Conservation (phyloP, 2,888 invertebrate species). For the Cephus sareptanus region DNA sequence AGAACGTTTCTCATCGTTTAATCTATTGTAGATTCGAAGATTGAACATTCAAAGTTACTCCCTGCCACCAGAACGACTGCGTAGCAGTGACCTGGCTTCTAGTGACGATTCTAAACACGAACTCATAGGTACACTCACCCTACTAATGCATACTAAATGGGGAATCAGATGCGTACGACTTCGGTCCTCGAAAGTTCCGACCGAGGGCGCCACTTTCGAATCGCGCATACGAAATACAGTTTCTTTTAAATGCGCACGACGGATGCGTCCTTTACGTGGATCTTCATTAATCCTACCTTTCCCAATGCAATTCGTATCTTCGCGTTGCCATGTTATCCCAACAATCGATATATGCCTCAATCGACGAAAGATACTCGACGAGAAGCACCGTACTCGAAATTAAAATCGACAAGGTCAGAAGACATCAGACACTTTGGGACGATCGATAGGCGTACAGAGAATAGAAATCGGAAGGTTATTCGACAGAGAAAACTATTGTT, state of each 20-base stretch:
- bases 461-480: conserved; percentile 50
- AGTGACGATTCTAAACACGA: neutral
- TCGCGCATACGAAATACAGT: neutral
- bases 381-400: neutral
- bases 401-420: neutral
- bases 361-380: neutral
- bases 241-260: neutral
- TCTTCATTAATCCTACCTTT: neutral
- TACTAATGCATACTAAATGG: neutral
- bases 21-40: neutral
- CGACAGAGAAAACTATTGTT: conserved; percentile 57
- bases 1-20: neutral
- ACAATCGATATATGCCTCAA: neutral
- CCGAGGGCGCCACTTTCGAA: neutral
- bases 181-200: neutral
- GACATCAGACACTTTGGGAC: conserved; percentile 17
- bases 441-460: conserved; percentile 43
- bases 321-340: neutral
- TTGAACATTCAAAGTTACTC: neutral
- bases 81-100: neutral
- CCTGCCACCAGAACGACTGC: neutral
- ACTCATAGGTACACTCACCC: neutral
- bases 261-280: neutral
- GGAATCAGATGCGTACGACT: neutral
- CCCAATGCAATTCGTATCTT: neutral